A percentile compares a stretch with the other conserved stretches of the same genome.
Conservation (phyloP, 2,888 invertebrate species). For the Lasioglossum marginatum region DNA sequence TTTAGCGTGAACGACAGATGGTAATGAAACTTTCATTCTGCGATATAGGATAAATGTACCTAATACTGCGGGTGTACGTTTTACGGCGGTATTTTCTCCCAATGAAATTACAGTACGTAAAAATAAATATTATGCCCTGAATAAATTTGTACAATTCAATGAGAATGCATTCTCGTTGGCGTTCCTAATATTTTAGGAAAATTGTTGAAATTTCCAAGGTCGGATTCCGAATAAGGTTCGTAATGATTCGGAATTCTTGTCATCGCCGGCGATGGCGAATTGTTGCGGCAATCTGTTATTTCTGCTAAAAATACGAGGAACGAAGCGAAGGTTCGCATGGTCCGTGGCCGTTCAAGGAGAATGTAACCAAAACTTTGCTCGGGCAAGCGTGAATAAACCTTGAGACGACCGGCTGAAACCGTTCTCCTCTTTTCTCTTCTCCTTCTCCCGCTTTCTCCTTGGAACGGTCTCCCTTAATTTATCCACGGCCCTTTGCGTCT, state of each 20-base stretch:
- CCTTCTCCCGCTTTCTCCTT: conserved; percentile 23
- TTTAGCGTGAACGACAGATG: background rate
- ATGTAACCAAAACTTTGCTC: conserved; percentile 68
- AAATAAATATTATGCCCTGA: too few species aligned
- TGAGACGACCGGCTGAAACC: conserved; percentile 65
- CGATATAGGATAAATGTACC: too few species aligned
- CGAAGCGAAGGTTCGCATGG: conserved; percentile 58
- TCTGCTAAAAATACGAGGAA: conserved; percentile 60
- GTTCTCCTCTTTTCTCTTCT: conserved; percentile 55
- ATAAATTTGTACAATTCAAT: too few species aligned
- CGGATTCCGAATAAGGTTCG: background rate
- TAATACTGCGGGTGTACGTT: too few species aligned
- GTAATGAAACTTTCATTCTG: too few species aligned
- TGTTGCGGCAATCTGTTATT: conserved; percentile 62
- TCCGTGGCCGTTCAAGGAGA: conserved; percentile 65
- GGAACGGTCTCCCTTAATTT: conserved; percentile 23
- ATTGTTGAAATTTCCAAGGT: background rate
- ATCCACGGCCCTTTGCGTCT: conserved; percentile 28
- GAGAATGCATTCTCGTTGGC: too few species aligned
- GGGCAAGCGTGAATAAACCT: conserved; percentile 67
- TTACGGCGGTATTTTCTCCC: too few species aligned
- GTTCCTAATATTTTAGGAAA: background rate
- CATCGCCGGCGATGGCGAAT: background rate
- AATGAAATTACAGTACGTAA: too few species aligned
- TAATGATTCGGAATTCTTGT: background rate